Percentiles rank a stretch among this genome's conserved stretches.
These are phyloP conservation scores for Isotomurus palustris DNA, from an alignment of 2,888 invertebrate genomes.

Conservation along the genomic window DNA sequence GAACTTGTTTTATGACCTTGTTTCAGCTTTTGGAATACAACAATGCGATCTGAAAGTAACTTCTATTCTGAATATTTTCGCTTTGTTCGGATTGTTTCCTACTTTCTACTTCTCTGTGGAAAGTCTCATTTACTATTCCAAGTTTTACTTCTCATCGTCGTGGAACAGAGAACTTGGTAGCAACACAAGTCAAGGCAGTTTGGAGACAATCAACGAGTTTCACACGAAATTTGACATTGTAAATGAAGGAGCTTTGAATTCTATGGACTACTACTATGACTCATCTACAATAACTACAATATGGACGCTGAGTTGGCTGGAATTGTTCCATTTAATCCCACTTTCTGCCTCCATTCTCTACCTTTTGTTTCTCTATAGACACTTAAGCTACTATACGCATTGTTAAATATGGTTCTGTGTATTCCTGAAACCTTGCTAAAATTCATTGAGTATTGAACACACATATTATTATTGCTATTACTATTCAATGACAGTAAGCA, in stretches of 20 bases:
- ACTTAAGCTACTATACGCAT: constrained; percentile 32
- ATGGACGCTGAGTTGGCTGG: constrained; percentile 37
- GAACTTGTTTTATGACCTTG: background rate
- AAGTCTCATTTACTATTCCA: constrained; percentile 31
- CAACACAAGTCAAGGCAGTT: background rate
- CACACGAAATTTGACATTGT: background rate
- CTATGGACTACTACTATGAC: background rate
- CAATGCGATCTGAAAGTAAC: constrained; percentile 34
- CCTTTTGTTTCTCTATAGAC: constrained; percentile 31
- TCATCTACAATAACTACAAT: constrained; percentile 29
- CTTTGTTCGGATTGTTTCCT: constrained; percentile 30
- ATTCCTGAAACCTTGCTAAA: too few species aligned
- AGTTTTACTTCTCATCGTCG: constrained; percentile 13
- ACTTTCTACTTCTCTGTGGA: constrained; percentile 37
- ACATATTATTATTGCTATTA: too few species aligned
- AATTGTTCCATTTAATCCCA: constrained; percentile 38
- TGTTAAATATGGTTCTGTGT: too few species aligned
- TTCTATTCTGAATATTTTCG: constrained; percentile 32
- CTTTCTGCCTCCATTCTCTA: constrained; percentile 31
- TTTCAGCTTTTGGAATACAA: constrained; percentile 37
- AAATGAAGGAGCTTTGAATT: background rate
- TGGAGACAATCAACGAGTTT: background rate
- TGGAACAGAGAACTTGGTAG: too few species aligned
- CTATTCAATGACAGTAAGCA: too few species aligned
- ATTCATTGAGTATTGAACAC: too few species aligned